Evolutionary conservation across 92 coral and sea anemone genomes (phyloP), one percentile per base, ranked within the genome.

Genomic region (Muricea muricata): DNA sequence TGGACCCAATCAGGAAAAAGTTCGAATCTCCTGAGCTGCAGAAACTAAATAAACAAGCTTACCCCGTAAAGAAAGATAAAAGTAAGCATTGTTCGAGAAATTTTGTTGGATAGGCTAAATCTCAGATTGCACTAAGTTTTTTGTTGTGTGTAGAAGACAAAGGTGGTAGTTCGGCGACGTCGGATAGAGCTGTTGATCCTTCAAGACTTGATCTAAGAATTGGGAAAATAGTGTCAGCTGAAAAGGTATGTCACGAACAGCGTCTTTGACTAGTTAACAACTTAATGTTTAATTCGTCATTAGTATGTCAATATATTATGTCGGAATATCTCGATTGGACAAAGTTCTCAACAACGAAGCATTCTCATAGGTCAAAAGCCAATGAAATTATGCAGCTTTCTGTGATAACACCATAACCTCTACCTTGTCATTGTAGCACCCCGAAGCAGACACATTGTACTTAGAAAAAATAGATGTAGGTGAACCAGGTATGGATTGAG

Each of bases 381-480:
- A n/a, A n/a, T n/a, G n/a, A n/a, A n/a, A n/a, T n/a, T n/a, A n/a
- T n/a, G n/a, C n/a, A n/a, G n/a, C n/a, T n/a, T n/a, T n/a, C n/a
- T n/a, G n/a, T n/a, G n/a, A n/a, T n/a, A n/a, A n/a, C n/a, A n/a
- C n/a, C n/a, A n/a, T n/a, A n/a, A n/a, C n/a, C n/a, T n/a, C n/a
- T 18, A 33, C 2, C 69, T 73, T 71, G 2, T 73, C 17, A 20
- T 31, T 37, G 23, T 63, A 96, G 99, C 99, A 96, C 84, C 99
- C 99, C 21, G 97, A 96, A 75, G 99, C 99, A 15, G 99, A 96
- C 72, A 84, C 97, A 13, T 82, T 96, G 68, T 96, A 93, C 20
- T 21, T 96, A 4, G 99, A 96, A 84, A 94, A 96, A 79, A 90
- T 96, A 31, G 99, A 96, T 56, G 75, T 96, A 15, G 99, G 99